Conservation (phyloP, 2,113 vertebrate species). For the Petroica traversi region DNA sequence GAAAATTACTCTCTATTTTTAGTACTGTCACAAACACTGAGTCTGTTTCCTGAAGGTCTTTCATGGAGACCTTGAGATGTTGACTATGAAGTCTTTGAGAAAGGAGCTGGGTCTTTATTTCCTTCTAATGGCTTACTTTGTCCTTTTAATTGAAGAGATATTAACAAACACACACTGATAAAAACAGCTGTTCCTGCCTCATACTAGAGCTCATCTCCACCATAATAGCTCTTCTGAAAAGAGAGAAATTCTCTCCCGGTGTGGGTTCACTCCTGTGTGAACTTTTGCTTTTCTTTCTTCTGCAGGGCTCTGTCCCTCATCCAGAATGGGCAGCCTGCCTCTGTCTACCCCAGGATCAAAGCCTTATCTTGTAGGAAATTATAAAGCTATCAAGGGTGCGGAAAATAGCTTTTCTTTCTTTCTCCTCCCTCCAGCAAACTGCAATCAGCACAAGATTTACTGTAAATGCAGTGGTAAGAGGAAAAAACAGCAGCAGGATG, state of each 20-base stretch:
- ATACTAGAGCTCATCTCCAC: not conserved
- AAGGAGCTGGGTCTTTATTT: not conserved
- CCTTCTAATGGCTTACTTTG: not conserved
- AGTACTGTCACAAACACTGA: not conserved
- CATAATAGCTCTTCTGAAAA: not conserved
- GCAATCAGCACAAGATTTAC: not conserved
- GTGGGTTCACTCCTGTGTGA: not conserved
- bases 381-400: not conserved
- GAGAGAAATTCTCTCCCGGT: not conserved
- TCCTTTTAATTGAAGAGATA: not conserved
- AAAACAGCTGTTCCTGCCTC: not conserved
- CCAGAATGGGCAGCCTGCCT: not conserved
- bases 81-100: not conserved
- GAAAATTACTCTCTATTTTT: not conserved
- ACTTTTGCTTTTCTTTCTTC: not conserved
- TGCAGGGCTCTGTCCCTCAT: not conserved
- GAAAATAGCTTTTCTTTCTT: slow-evolving; percentile 15
- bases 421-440: not conserved
- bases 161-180: not conserved
- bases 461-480: not conserved
- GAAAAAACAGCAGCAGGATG: not conserved
- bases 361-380: not conserved
- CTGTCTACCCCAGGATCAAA: not conserved
- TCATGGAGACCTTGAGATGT: not conserved
- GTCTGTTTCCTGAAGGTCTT: not conserved